Evolutionary conservation across 2,797 vertebrate species (phyloP), one percentile per base, ranked within the genome.

Genomic region (Danio kyathit): DNA sequence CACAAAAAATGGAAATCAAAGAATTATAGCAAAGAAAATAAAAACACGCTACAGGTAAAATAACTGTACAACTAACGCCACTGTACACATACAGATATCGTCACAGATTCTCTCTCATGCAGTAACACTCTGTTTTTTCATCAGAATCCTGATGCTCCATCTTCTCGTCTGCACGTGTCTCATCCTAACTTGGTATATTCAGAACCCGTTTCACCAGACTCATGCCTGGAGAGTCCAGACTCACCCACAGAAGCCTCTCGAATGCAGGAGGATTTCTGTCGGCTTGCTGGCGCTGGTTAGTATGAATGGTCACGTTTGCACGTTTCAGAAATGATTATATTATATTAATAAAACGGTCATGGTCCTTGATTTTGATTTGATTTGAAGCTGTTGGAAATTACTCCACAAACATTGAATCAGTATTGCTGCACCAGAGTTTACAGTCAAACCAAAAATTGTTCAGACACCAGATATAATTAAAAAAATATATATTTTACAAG

Each of bases 201-300:
- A 67, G 97, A 97, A 86, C 88, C 94, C 66, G 92, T 90, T 82
- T 91, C 94, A 82, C 94, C 95, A 82, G 97, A 98, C 75, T 89
- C 91, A 77, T 95, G 93, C 86, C 94, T 95, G 0, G 94, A 97
- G 82, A 95, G 95, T n/a, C 96, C 96, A 11, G 97, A 98, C 90
- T 96, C 95, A 0, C 95, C 96, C 5, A 93, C 93, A 75, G 95
- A 97, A 40, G 97, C 94, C 83, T 96, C 95, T 75, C 96, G 94
- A 87, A 94, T 99, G 76, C 97, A 97, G 87, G 95, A 97, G 82
- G 96, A 98, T 84, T 95, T 99, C 87, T 97, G 94, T 92, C 93
- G 92, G 11, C 84, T 98, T 84, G 96, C 98, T 81, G 95, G 94
- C 88, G 96, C 95, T 93, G 94, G 98, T 99, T 90, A 95, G 91